Evolutionary conservation across 1,140 invertebrate species (phyloP), one percentile per base, ranked within the genome.

Genomic region (Drosophila sp.): DNA sequence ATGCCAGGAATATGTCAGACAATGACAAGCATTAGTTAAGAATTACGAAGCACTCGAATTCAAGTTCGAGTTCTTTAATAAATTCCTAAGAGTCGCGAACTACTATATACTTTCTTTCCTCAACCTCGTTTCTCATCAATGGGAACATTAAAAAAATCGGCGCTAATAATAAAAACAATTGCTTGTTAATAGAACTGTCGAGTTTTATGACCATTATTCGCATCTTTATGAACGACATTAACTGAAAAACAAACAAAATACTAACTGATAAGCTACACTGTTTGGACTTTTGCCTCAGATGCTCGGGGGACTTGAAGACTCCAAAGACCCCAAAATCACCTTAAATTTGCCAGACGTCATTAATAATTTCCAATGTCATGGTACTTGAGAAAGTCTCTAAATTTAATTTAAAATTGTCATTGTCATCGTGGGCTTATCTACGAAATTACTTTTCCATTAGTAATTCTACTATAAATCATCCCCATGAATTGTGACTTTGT

Each of bases 111-210:
- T 7, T 34, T 18, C 4, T 29, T 13, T 4, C 14, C 16, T 9
- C 27, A n/a, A 4, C 16, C 14, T 0, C 29, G 8, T 2, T 21
- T n/a, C 16, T n/a, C 7, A 13, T 46, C 11, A 21, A 29, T 14
- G 11, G 14, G 5, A 2, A 27, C 41, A 59, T 16, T 36, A 32
- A 7, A 41, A 41, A 84, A 86, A 84, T 87, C 81, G 84, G 63
- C 82, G 78, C 66, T 86, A 87, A 86, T 86, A 72, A 82, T 76
- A 82, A 58, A 89, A 89, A n/a, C n/a, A 87, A 86, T 82, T 71
- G 78, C 82, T 48, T 70, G 65, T 82, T 87, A 87, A 87, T 89
- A 67, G 64, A 67, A 46, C 64, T 78, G 36, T 72, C 27, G 25
- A 86, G 63, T 65, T 78, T 72, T 59, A 76, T 9, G 50, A 69